A percentile compares a stretch with the other conserved stretches of the same genome.
phyloP scores from a whole-genome alignment of 2,113 vertebrate genomes.

The Marmota monax region DNA sequence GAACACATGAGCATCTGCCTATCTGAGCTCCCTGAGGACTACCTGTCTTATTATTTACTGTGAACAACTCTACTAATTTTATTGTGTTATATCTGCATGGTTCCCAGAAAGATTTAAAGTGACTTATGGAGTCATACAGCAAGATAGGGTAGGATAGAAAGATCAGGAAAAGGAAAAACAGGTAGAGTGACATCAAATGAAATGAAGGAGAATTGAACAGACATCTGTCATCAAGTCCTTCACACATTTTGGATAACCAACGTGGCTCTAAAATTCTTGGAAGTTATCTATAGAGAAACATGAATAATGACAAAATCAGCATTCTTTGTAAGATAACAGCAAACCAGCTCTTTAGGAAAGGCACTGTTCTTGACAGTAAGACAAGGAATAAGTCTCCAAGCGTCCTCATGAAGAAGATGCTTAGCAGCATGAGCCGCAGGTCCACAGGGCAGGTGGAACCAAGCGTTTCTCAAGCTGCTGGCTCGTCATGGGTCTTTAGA shows the following conservation, averaged over 20 bases:
- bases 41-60: not conserved
- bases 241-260: not conserved
- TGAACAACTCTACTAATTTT: not conserved
- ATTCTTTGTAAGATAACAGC: not conserved
- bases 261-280: constrained; percentile 33
- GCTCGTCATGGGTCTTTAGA: not conserved
- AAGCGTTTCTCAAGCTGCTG: not conserved
- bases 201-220: not conserved
- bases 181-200: not conserved
- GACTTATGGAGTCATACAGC: constrained; percentile 7
- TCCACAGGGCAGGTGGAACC: not conserved
- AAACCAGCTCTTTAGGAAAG: not conserved
- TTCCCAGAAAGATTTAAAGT: constrained; percentile 50
- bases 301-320: not conserved
- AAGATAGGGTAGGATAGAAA: not conserved
- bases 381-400: not conserved
- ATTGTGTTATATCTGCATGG: not conserved
- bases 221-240: not conserved
- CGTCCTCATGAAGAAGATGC: not conserved
- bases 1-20: not conserved
- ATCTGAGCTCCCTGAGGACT: constrained; percentile 1
- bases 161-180: not conserved
- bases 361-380: not conserved
- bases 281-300: not conserved
- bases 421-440: not conserved